Evolutionary conservation across 1,140 invertebrate genomes (phyloP).

Genomic region (Hirudo medicinalis): DNA sequence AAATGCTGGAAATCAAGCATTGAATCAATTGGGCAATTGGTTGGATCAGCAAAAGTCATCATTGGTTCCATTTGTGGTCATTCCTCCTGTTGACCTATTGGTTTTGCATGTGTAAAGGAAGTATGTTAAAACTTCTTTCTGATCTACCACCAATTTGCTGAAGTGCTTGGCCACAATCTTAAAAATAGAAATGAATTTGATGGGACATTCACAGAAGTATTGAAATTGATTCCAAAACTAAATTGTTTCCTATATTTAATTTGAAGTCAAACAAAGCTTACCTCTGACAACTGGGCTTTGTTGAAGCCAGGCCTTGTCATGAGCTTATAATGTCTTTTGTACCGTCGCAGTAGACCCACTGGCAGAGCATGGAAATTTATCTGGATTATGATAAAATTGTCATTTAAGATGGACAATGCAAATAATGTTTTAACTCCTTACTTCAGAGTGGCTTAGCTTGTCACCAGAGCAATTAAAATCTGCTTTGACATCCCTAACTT

Average conservation of each 20-base stretch:
- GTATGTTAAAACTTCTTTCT: slow-evolving; percentile 86
- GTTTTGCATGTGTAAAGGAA: slow-evolving; percentile 93
- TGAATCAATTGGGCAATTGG: too few relatives aligned
- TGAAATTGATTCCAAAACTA: not conserved
- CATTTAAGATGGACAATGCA: not conserved
- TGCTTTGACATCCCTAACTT: slow-evolving; percentile 76
- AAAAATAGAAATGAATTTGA: slow-evolving; percentile 32
- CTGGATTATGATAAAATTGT: slow-evolving; percentile 27
- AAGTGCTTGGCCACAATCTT: slow-evolving; percentile 86
- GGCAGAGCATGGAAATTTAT: slow-evolving; percentile 80
- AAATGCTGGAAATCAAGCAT: too few relatives aligned
- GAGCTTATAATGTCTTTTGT: slow-evolving; percentile 85
- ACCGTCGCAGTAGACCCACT: slow-evolving; percentile 76
- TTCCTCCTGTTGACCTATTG: slow-evolving; percentile 48
- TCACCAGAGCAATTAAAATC: slow-evolving; percentile 51
- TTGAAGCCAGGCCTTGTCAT: slow-evolving; percentile 74
- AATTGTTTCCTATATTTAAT: not conserved
- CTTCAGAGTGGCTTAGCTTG: slow-evolving; percentile 64
- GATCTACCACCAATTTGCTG: slow-evolving; percentile 76
- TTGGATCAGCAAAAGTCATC: too few relatives aligned
- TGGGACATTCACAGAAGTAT: not conserved
- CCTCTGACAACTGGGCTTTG: slow-evolving; percentile 86
- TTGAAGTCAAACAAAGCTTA: slow-evolving; percentile 49
- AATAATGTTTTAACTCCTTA: slow-evolving; percentile 23
- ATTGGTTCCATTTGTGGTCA: too few relatives aligned